Conservation (phyloP, 2,113 vertebrate genomes). For the Casuarius casuarius region DNA sequence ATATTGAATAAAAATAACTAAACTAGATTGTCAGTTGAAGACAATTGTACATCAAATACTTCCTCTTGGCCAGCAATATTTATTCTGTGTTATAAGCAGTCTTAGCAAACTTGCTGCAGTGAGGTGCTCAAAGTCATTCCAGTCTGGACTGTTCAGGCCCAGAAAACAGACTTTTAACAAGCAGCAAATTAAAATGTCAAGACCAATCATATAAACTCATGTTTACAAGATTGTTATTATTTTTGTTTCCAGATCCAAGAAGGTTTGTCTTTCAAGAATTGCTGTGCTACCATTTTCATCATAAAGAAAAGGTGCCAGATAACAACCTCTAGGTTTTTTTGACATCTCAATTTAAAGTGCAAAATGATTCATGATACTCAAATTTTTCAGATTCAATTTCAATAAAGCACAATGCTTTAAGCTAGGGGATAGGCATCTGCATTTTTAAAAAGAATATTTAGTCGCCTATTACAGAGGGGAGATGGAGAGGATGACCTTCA, state of each 20-base stretch:
- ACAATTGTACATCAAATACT: not conserved
- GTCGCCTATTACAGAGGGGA: not conserved
- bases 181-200: conserved; percentile 75
- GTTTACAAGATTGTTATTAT: conserved; percentile 64
- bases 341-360: conserved; percentile 26
- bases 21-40: not conserved
- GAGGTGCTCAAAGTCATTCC: conserved; percentile 55
- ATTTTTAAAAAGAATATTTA: not conserved
- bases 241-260: conserved; percentile 37
- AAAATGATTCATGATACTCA: conserved; percentile 22
- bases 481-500: not conserved
- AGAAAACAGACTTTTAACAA: conserved; percentile 72
- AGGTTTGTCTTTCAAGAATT: conserved; percentile 35
- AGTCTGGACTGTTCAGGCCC: conserved; percentile 56
- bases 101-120: not conserved
- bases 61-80: not conserved
- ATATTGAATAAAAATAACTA: not conserved
- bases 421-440: not conserved
- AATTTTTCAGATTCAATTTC: conserved; percentile 17
- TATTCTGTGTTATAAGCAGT: conserved; percentile 19
- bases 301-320: not conserved
- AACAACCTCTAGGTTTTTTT: conserved; percentile 10
- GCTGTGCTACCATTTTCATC: conserved; percentile 23
- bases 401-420: not conserved
- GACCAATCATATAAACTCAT: conserved; percentile 65